Conservation (phyloP, 2,113 vertebrate genomes). For the Emberiza fucata region DNA sequence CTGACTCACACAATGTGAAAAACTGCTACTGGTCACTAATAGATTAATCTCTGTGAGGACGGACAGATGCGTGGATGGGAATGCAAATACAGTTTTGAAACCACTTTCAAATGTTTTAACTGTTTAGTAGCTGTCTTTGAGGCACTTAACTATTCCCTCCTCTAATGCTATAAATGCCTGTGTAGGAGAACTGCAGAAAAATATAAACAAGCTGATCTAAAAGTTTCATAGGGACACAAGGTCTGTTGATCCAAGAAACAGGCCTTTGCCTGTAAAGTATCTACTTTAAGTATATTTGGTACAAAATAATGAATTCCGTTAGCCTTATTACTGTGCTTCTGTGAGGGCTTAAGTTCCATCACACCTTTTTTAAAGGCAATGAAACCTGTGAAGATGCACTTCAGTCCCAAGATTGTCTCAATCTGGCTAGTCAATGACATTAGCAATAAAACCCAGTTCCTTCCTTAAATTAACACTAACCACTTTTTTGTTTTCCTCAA, state of each 20-base stretch:
- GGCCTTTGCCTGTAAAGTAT: neutral
- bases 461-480: slow-evolving; percentile 40
- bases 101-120: neutral
- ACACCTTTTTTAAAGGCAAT: neutral
- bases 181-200: neutral
- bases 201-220: neutral
- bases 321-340: slow-evolving; percentile 33
- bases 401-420: neutral
- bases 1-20: neutral
- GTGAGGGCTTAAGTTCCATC: slow-evolving; percentile 22
- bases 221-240: neutral
- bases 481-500: neutral
- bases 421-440: slow-evolving; percentile 17
- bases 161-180: neutral
- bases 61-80: neutral
- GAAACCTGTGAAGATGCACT: slow-evolving; percentile 16
- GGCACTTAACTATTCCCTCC: neutral
- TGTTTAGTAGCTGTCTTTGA: neutral
- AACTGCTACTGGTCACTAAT: neutral
- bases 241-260: neutral
- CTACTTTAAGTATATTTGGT: neutral
- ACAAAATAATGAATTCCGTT: slow-evolving; percentile 26
- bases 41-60: neutral
- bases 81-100: neutral
- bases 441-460: neutral